A percentile compares a stretch with the other conserved stretches of the same genome.
phyloP scores from a whole-genome alignment of 2,797 vertebrate genomes.

The Smutsia gigantea region DNA sequence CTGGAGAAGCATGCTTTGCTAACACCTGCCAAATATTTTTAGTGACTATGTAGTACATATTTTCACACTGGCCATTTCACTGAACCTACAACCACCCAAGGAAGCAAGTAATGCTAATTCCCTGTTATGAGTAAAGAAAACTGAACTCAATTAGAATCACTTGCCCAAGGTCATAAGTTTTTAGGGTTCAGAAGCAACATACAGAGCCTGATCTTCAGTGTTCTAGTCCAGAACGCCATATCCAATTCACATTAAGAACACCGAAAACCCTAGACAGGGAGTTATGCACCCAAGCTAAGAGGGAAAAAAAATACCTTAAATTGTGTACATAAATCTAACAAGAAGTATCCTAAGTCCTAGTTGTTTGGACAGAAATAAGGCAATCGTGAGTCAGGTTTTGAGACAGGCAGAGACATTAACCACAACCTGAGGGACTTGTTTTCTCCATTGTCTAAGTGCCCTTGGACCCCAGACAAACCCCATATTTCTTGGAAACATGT shows the following conservation, averaged over 20 bases:
- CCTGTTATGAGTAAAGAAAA: neutral
- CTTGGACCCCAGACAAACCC: constrained; percentile 68
- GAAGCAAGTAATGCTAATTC: neutral
- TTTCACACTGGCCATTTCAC: neutral
- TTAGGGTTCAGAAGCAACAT: neutral
- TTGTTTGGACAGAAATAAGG: neutral
- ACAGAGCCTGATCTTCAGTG: neutral
- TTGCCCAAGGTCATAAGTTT: neutral
- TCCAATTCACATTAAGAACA: neutral
- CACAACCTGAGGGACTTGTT: constrained; percentile 48
- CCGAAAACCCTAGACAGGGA: neutral
- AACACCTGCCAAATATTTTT: neutral
- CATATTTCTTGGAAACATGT: constrained; percentile 73
- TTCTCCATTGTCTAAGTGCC: constrained; percentile 66
- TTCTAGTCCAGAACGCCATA: neutral
- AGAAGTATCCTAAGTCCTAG: neutral
- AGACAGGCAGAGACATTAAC: constrained; percentile 42
- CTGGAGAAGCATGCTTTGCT: neutral
- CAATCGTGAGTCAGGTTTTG: neutral
- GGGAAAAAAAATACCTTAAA: neutral
- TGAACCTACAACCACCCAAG: neutral
- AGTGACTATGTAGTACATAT: neutral
- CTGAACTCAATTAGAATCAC: neutral
- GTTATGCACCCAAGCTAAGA: constrained; percentile 8
- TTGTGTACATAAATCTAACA: neutral